These are phyloP conservation scores for Mya arenaria DNA, from an alignment of 1,140 invertebrate species.

Conservation along the genomic window DNA sequence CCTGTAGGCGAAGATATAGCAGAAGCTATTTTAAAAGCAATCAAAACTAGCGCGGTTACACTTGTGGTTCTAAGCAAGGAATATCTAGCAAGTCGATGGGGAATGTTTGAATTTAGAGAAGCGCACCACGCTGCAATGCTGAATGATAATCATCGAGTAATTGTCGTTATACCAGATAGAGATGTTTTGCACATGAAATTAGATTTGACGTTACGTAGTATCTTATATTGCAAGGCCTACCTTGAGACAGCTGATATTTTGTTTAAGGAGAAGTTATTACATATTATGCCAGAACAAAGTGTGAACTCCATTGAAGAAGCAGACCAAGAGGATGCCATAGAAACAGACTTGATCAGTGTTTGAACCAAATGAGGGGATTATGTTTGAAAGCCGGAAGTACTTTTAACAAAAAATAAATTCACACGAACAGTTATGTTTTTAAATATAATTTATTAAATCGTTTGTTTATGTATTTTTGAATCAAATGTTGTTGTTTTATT, in stretches of 20 bases:
- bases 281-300: too few relatives aligned
- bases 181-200: not conserved
- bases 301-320: too few relatives aligned
- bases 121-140: constrained; percentile 17
- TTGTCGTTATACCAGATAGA: constrained; percentile 7
- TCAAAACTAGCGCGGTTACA: constrained; percentile 12
- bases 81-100: constrained; percentile 36
- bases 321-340: too few relatives aligned
- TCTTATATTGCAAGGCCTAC: constrained; percentile 33
- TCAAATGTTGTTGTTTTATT: too few relatives aligned
- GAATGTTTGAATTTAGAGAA: constrained; percentile 35
- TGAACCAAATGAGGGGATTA: too few relatives aligned
- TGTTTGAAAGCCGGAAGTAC: too few relatives aligned
- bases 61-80: constrained; percentile 4
- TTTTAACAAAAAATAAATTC: too few relatives aligned
- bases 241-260: not conserved
- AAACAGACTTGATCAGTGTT: too few relatives aligned
- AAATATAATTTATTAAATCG: too few relatives aligned
- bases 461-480: too few relatives aligned
- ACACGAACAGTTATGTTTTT: too few relatives aligned
- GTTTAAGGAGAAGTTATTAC: constrained; percentile 32
- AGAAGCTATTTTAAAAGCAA: constrained; percentile 26
- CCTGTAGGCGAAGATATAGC: constrained; percentile 38
- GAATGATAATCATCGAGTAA: constrained; percentile 3
- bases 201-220: constrained; percentile 26